phyloP scores from a whole-genome alignment of 2,888 invertebrate species.

The Conchocele bisecta region DNA sequence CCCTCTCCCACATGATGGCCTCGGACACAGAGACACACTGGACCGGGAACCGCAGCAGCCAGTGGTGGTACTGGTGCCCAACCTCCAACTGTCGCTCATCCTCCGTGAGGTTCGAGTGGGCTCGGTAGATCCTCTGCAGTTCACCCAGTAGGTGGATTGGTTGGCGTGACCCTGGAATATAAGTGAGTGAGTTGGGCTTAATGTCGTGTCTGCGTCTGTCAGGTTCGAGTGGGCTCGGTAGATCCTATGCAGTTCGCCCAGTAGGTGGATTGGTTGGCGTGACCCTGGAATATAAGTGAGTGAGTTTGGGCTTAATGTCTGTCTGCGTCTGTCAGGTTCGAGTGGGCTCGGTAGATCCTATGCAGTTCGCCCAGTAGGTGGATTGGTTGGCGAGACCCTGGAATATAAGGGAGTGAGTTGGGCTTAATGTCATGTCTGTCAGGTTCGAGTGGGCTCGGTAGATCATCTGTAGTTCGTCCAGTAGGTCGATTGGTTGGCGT shows the following conservation, averaged over 20 bases:
- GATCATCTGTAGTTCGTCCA: constrained; percentile 68
- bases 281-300: too few relatives aligned
- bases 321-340: constrained; percentile 14
- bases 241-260: background rate
- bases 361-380: constrained; percentile 76
- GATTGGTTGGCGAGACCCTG: too few relatives aligned
- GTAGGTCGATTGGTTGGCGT: constrained; percentile 67
- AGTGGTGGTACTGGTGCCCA: constrained; percentile 74
- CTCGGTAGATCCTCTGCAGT: constrained; percentile 56
- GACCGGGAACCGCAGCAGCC: constrained; percentile 79
- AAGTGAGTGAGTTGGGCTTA: too few relatives aligned
- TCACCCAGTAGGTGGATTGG: constrained; percentile 77
- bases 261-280: too few relatives aligned
- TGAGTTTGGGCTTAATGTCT: background rate
- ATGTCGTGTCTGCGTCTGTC: too few relatives aligned
- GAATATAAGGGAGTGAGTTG: too few relatives aligned
- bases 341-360: constrained; percentile 33
- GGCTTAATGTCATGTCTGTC: too few relatives aligned
- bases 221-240: too few relatives aligned
- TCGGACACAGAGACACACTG: constrained; percentile 80
- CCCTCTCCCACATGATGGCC: constrained; percentile 77
- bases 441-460: constrained; percentile 1
- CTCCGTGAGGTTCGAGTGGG: constrained; percentile 25
- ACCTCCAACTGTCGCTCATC: constrained; percentile 56
- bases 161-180: constrained; percentile 51